Evolutionary conservation across 2,797 vertebrate species (phyloP).

Genomic region (Apodemus agrarius): DNA sequence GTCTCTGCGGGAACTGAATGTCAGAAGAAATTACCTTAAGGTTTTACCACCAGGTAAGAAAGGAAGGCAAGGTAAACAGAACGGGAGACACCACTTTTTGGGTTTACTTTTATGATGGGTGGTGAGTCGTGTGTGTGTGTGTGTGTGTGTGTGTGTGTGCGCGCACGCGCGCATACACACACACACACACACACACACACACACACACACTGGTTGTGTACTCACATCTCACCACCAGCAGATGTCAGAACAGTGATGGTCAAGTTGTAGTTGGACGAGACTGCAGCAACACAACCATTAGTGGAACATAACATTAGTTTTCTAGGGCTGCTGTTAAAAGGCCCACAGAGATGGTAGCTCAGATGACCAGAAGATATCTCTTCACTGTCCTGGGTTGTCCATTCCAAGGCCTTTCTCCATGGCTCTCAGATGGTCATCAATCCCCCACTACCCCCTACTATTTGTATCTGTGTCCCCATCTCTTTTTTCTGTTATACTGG

Average conservation of each 20-base stretch:
- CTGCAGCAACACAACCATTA: neutral
- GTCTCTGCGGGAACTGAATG: conserved; percentile 93
- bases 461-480: neutral
- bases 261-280: neutral
- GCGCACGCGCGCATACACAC: too few species aligned
- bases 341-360: neutral
- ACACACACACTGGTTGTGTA: too few species aligned
- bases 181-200: too few species aligned
- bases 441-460: neutral
- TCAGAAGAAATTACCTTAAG: conserved; percentile 95
- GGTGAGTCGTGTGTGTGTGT: neutral
- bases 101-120: neutral
- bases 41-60: conserved; percentile 95
- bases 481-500: neutral
- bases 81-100: neutral
- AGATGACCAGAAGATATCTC: neutral
- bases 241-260: neutral
- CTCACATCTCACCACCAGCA: neutral
- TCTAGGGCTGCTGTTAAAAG: neutral
- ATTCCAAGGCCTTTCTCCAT: neutral
- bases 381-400: neutral
- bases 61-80: neutral
- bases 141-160: too few species aligned
- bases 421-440: neutral
- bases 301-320: neutral